Base-by-base conservation (phyloP, 2,888 invertebrate genomes). In the Nemoura dubitans region DNA sequence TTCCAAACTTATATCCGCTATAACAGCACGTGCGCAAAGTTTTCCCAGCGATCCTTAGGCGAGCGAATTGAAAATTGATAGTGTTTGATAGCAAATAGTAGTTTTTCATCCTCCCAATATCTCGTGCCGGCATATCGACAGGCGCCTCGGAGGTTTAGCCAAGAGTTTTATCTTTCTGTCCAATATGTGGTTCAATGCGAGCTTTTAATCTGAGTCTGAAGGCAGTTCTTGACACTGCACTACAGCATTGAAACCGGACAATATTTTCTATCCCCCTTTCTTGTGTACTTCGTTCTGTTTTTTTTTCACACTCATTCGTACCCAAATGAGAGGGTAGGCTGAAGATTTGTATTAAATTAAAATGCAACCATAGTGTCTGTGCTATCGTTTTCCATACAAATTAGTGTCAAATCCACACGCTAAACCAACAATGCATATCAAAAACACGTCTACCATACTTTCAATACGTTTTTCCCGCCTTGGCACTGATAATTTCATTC, bases 21-120 rank as follows among this genome's bases (percentile, higher is more conserved):
- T 59, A 21, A 59, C 2, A 59, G 10, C 36, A 59, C 59, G 14
- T 59, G 59, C 59, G 14, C 6, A 10, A 59, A 59, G 59, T 59
- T 59, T 59, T 21, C 21, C 59, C 21, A 7, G 14, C 3, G 59
- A 7, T 59, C 59, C 59, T 59, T 59, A 1, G 16, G 59, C n/a
- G n/a, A 59, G 59, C 59, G 59, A 16, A 59, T 59, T 27, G 78
- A 78, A 28, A 78, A 78, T 27, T 78, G 78, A 78, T 26, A 78
- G 78, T 78, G 78, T 78, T 78, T 78, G 26, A 26, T 28, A 78
- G 78, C 28, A 78, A 5, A 26, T 28, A 78, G 78, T 14, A 78
- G 78, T 78, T 78, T 78, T 5, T 78, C 78, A 78, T 78, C 28
- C 78, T 78, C 25, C n/a, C 26, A 78, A 21, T 5, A 5, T 78